Evolutionary conservation across 2,888 invertebrate species (phyloP).

Genomic region (Apamea monoglypha): DNA sequence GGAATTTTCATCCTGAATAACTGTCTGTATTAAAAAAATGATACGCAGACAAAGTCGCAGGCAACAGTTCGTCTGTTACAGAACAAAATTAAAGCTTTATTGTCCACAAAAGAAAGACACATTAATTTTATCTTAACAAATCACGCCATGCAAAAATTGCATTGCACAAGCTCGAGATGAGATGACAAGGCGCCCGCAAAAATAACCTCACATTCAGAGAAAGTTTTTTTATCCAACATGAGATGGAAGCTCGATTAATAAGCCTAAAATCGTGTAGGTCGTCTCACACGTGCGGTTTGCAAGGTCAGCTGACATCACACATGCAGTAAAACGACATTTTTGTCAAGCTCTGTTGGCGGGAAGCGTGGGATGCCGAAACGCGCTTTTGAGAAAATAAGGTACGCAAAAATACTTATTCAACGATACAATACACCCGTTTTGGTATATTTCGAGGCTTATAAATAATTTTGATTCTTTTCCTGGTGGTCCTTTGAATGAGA

Average conservation of each 20-base stretch:
- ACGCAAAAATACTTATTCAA: conserved; percentile 57
- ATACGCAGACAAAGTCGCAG: neutral
- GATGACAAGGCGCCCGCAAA: conserved; percentile 21
- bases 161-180: conserved; percentile 12
- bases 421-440: conserved; percentile 58
- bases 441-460: conserved; percentile 56
- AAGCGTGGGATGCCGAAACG: conserved; percentile 66
- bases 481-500: conserved; percentile 62
- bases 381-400: conserved; percentile 61
- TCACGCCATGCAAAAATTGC: conserved; percentile 2
- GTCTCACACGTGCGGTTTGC: conserved; percentile 61
- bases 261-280: conserved; percentile 65
- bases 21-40: neutral
- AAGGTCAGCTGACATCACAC: conserved; percentile 72
- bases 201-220: conserved; percentile 44
- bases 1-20: neutral
- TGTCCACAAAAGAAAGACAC: conserved; percentile 7
- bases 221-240: conserved; percentile 47
- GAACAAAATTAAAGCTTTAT: neutral
- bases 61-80: neutral
- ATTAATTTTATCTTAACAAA: conserved; percentile 5
- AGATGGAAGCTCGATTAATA: conserved; percentile 43
- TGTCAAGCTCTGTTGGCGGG: conserved; percentile 66
- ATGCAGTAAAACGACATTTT: conserved; percentile 73
- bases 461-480: conserved; percentile 58